phyloP scores from a whole-genome alignment of 30 jellyfish, hydroid and myxozoan species.

The Aurelia sp. region DNA sequence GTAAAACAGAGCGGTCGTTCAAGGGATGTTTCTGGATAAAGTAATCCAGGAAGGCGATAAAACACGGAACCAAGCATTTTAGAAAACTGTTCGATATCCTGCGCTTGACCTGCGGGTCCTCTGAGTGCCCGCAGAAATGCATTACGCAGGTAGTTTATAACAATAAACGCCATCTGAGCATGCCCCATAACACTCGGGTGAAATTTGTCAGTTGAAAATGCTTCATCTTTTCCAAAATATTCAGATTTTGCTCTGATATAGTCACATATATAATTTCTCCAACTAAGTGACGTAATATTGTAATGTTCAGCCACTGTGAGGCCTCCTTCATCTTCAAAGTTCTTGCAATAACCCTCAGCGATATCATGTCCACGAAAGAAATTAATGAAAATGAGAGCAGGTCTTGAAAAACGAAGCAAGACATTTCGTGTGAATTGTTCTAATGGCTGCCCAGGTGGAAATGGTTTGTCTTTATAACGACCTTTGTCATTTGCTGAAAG shows the following conservation, averaged over 20 bases:
- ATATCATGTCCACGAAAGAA: conserved; percentile 96
- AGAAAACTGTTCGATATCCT: conserved; percentile 59
- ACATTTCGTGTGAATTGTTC: conserved; percentile 89
- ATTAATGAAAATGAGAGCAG: conserved; percentile 77
- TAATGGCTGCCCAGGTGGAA: conserved; percentile 94
- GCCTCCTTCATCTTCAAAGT: conserved; percentile 98
- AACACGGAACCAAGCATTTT: conserved; percentile 34
- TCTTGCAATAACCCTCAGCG: conserved; percentile 76
- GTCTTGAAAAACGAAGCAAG: conserved; percentile 78
- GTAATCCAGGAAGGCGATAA: conserved; percentile 65
- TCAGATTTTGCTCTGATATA: conserved; percentile 57
- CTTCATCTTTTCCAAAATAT: conserved; percentile 54
- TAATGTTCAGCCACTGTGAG: conserved; percentile 88
- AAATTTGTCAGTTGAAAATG: conserved; percentile 74
- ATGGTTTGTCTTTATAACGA: conserved; percentile 95
- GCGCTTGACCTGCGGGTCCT: conserved; percentile 81
- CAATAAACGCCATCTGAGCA: conserved; percentile 98
- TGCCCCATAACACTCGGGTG: conserved; percentile 98
- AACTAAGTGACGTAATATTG: conserved; percentile 87
- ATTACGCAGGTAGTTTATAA: conserved; percentile 85
- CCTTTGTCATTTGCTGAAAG: conserved; percentile 97
- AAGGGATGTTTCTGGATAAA: conserved; percentile 80
- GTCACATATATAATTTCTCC: conserved; percentile 95
- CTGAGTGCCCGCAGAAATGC: conserved; percentile 82
- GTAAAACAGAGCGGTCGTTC: conserved; percentile 90